These are phyloP conservation scores for Copsychus sechellarum DNA, from an alignment of 2,113 vertebrate species.

Conservation along the genomic window DNA sequence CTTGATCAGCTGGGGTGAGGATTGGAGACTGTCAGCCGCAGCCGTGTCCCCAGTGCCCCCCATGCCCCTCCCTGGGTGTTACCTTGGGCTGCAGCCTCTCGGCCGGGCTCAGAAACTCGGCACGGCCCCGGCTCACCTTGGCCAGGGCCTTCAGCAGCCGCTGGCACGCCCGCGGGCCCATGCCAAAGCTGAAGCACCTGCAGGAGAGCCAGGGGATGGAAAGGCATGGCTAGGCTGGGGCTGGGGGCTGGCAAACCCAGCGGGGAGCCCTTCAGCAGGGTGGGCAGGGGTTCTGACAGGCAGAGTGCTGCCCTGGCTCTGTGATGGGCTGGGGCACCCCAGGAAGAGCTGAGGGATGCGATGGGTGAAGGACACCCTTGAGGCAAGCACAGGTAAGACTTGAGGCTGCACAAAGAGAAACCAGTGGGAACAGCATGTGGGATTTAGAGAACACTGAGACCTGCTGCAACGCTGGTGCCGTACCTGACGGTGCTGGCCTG, in stretches of 20 bases:
- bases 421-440: rapidly evolving
- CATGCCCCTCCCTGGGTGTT: rapidly evolving
- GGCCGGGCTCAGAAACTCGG: slow-evolving; percentile 81
- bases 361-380: neutral
- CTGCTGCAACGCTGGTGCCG: rapidly evolving
- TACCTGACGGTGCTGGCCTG: slow-evolving; percentile 88
- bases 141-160: slow-evolving; percentile 84
- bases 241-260: neutral
- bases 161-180: slow-evolving; percentile 78
- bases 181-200: slow-evolving; percentile 88
- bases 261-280: neutral
- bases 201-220: neutral
- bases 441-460: rapidly evolving
- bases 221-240: rapidly evolving
- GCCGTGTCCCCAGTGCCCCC: rapidly evolving
- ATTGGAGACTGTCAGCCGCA: rapidly evolving
- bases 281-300: neutral
- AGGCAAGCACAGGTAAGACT: rapidly evolving
- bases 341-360: neutral
- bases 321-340: rapidly evolving
- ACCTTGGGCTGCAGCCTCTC: slow-evolving; percentile 95
- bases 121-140: slow-evolving; percentile 83
- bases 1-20: slow-evolving; percentile 83
- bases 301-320: neutral
- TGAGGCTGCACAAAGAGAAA: neutral